A percentile compares a stretch with the other conserved stretches of the same genome.
phyloP scores from a whole-genome alignment of 2,797 vertebrate species.

The Pogoniulus pusillus region DNA sequence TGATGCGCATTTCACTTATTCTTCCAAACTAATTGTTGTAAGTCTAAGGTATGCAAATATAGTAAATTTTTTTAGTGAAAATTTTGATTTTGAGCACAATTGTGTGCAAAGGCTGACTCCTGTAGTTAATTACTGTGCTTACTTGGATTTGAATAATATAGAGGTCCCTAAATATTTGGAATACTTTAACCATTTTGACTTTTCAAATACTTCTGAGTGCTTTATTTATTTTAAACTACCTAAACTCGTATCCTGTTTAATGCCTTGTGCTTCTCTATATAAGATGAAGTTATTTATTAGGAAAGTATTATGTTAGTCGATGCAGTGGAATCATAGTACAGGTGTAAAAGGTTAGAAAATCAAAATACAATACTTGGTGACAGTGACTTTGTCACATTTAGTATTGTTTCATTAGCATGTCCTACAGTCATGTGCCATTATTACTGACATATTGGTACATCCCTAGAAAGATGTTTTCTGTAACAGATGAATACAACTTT shows the following conservation, averaged over 20 bases:
- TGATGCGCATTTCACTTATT: neutral
- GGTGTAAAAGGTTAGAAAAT: neutral
- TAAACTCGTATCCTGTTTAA: neutral
- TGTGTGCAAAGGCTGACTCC: neutral
- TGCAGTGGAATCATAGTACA: neutral
- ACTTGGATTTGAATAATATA: neutral
- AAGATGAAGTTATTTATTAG: neutral
- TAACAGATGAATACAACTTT: neutral
- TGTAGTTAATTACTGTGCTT: neutral
- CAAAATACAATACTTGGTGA: neutral
- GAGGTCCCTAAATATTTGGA: neutral
- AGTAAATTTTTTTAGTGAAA: neutral
- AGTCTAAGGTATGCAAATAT: neutral
- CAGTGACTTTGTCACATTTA: neutral
- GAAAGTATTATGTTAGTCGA: neutral
- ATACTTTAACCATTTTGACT: neutral
- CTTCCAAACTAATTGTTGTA: slow-evolving; percentile 26
- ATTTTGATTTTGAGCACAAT: neutral
- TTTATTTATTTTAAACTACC: neutral
- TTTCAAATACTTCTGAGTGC: neutral
- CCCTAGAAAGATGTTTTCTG: neutral
- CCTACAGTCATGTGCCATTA: neutral
- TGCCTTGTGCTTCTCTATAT: neutral
- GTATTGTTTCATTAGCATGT: neutral
- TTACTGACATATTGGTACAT: neutral